Conservation (phyloP, 2,888 invertebrate species). For the Melieria crassipennis region DNA sequence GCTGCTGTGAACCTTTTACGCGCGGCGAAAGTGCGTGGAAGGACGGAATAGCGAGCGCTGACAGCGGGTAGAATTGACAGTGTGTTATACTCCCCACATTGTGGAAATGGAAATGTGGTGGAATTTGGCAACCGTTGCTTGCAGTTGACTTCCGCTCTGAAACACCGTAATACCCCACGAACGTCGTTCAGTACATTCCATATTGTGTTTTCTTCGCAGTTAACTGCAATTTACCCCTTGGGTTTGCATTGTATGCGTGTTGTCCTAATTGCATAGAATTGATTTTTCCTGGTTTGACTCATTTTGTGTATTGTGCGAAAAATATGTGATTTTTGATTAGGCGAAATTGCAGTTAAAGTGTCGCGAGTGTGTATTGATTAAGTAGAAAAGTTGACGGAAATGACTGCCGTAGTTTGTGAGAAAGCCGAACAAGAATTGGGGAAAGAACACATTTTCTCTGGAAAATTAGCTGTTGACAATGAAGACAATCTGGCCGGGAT, state of each 20-base stretch:
- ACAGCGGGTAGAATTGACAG: too few relatives aligned
- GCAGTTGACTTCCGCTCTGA: background rate
- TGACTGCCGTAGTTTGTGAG: slow-evolving; percentile 43
- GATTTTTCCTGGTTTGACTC: slow-evolving; percentile 16
- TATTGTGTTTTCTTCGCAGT: slow-evolving; percentile 6
- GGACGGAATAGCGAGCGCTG: too few relatives aligned
- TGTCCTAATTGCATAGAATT: slow-evolving; percentile 31
- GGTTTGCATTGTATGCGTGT: slow-evolving; percentile 17
- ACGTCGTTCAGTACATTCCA: background rate
- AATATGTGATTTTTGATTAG: background rate
- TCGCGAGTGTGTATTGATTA: too few relatives aligned
- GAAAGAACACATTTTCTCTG: slow-evolving; percentile 35
- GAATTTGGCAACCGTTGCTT: too few relatives aligned
- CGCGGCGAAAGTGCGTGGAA: too few relatives aligned
- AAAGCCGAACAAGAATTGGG: slow-evolving; percentile 43
- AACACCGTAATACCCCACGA: slow-evolving; percentile 22
- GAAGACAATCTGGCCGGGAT: slow-evolving; percentile 21
- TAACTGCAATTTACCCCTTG: slow-evolving; percentile 5
- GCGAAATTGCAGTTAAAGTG: background rate
- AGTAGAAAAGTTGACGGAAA: slow-evolving; percentile 16
- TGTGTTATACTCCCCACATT: too few relatives aligned
- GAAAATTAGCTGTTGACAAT: slow-evolving; percentile 35
- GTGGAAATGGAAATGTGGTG: too few relatives aligned
- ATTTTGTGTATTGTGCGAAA: slow-evolving; percentile 6
- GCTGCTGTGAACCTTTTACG: too few relatives aligned